These are phyloP conservation scores for Diarsia brunnea DNA, from an alignment of 2,888 invertebrate species.

Conservation along the genomic window DNA sequence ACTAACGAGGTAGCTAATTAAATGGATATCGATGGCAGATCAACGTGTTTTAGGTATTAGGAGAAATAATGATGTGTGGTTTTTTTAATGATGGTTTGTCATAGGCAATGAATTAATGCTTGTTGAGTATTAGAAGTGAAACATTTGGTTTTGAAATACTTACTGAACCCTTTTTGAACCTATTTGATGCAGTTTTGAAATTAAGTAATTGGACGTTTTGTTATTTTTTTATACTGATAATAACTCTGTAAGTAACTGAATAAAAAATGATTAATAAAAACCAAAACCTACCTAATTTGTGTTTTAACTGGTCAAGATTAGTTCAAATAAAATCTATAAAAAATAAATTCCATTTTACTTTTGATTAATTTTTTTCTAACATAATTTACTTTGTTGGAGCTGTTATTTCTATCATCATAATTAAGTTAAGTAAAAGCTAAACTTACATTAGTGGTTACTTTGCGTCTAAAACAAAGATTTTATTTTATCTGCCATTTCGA, in stretches of 20 bases:
- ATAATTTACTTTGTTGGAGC: not conserved
- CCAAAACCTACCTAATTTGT: not conserved
- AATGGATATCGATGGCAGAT: constrained; percentile 43
- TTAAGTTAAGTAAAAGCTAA: constrained; percentile 9
- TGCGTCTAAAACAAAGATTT: not conserved
- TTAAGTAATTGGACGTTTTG: not conserved
- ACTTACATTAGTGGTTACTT: not conserved
- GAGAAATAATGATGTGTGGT: constrained; percentile 29
- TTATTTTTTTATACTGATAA: not conserved
- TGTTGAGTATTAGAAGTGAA: not conserved
- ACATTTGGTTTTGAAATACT: not conserved
- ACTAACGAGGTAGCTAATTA: constrained; percentile 68
- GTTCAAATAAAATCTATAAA: not conserved
- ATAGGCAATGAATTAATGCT: constrained; percentile 11
- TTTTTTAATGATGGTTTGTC: constrained; percentile 6
- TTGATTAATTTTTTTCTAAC: constrained; percentile 31
- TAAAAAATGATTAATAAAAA: not conserved
- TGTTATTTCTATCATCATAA: constrained; percentile 8
- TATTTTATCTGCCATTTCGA: constrained; percentile 19
- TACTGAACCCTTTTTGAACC: too few relatives aligned
- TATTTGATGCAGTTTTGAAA: not conserved
- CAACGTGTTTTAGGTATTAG: constrained; percentile 10
- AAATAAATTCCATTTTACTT: not conserved
- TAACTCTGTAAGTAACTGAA: not conserved
- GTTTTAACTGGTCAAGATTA: not conserved